These are phyloP conservation scores for Heliconius sara DNA, from an alignment of 2,888 invertebrate species.

Conservation along the genomic window DNA sequence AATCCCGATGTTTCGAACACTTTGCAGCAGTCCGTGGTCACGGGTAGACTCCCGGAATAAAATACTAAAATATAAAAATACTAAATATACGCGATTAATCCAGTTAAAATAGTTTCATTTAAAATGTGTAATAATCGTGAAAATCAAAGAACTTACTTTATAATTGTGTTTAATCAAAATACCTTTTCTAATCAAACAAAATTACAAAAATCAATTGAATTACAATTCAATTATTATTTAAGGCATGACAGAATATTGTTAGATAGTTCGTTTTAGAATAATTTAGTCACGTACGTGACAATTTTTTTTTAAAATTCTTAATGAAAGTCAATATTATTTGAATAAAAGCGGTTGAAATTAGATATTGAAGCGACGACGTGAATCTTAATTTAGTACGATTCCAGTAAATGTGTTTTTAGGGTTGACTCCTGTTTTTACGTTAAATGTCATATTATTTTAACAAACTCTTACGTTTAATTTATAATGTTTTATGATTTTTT, in stretches of 20 bases:
- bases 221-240: neutral
- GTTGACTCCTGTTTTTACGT: conserved; percentile 26
- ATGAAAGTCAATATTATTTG: conserved; percentile 50
- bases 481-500: too few relatives aligned
- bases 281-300: conserved; percentile 18
- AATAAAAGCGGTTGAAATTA: conserved; percentile 58
- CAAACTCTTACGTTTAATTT: neutral
- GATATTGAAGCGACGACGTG: conserved; percentile 54
- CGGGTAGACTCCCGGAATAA: too few relatives aligned
- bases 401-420: conserved; percentile 19
- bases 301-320: conserved; percentile 33
- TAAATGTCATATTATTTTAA: neutral
- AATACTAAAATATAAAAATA: too few relatives aligned
- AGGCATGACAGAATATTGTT: neutral
- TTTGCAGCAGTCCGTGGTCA: too few relatives aligned
- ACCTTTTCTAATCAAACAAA: neutral
- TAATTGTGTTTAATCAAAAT: neutral
- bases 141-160: too few relatives aligned
- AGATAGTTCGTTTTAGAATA: conserved; percentile 5
- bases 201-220: neutral
- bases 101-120: too few relatives aligned
- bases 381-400: conserved; percentile 54
- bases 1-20: too few relatives aligned
- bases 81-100: too few relatives aligned
- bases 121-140: too few relatives aligned